Evolutionary conservation across 2,113 vertebrate species (phyloP).

Genomic region (Rousettus leschenaultii): DNA sequence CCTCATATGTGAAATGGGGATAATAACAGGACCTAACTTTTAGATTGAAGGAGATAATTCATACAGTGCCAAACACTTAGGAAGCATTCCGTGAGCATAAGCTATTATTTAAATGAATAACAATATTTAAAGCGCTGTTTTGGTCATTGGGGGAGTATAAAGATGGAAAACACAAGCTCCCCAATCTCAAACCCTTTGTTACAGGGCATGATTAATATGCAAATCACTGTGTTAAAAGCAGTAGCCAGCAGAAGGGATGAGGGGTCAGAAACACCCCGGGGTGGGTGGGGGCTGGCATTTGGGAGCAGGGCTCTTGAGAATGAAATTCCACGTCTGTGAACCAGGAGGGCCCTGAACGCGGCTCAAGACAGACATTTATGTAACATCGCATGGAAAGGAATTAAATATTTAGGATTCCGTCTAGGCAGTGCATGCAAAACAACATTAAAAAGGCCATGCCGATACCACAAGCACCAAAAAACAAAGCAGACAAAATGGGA

Average conservation of each 20-base stretch:
- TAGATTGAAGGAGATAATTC: background rate
- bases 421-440: background rate
- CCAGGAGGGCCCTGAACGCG: background rate
- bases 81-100: background rate
- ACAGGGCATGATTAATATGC: background rate
- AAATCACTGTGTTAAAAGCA: background rate
- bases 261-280: background rate
- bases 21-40: background rate
- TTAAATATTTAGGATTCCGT: slow-evolving; percentile 49
- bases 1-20: background rate
- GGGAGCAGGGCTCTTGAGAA: background rate
- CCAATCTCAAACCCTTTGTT: background rate
- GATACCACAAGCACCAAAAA: background rate
- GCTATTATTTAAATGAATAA: background rate
- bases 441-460: background rate
- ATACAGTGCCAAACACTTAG: background rate
- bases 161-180: background rate
- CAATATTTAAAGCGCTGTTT: background rate
- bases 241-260: background rate
- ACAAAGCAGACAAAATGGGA: background rate
- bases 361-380: background rate
- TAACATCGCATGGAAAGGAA: slow-evolving; percentile 18
- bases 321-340: background rate
- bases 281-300: background rate
- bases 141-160: background rate